Conservation (phyloP, 1,140 invertebrate genomes). For the Palaemon carinicauda region DNA sequence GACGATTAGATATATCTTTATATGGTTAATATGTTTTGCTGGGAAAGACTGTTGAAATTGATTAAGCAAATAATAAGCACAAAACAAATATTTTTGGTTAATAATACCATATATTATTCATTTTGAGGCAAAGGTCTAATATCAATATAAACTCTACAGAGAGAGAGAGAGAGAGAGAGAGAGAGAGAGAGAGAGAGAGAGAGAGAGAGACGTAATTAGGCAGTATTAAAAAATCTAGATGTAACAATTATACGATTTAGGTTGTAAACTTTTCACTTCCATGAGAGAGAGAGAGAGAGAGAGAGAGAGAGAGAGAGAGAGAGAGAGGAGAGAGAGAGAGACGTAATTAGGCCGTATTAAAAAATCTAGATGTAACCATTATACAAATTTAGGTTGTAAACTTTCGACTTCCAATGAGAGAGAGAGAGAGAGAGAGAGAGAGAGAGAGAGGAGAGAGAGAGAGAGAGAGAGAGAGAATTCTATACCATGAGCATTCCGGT, state of each 20-base stretch:
- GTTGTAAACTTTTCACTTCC: background rate
- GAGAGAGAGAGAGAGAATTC: background rate
- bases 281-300: background rate
- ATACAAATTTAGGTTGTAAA: background rate
- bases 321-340: background rate
- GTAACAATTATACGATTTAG: background rate
- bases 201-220: background rate
- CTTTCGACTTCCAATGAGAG: background rate
- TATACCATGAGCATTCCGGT: too few relatives aligned
- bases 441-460: background rate
- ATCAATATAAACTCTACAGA: too few relatives aligned
- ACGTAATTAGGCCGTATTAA: too few relatives aligned
- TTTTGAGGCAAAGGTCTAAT: background rate
- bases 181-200: background rate
- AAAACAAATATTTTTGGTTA: too few relatives aligned
- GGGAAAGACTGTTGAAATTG: too few relatives aligned
- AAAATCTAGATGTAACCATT: too few relatives aligned
- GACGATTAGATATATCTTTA: too few relatives aligned
- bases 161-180: conserved; percentile 5
- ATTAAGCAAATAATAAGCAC: too few relatives aligned
- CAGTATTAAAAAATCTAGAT: background rate
- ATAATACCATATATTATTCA: too few relatives aligned
- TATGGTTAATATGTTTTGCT: too few relatives aligned
- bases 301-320: background rate
- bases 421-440: background rate